phyloP scores from a whole-genome alignment of 1,140 invertebrate species.

The Paramacrobiotus metropolitanus region DNA sequence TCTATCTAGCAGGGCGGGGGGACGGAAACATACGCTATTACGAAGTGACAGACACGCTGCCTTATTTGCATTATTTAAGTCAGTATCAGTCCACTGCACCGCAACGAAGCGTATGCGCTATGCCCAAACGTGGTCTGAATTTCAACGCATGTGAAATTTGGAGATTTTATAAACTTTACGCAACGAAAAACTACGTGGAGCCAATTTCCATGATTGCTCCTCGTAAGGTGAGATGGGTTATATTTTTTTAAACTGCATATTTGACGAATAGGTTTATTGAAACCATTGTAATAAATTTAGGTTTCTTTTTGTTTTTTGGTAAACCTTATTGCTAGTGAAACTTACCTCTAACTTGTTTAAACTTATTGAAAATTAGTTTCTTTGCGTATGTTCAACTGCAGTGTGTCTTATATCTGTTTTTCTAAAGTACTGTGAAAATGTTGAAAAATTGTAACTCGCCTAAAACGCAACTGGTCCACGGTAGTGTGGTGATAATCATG shows the following conservation, averaged over 20 bases:
- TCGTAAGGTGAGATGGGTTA: slow-evolving; percentile 34
- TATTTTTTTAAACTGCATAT: not conserved
- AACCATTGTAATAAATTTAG: no score
- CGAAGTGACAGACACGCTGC: slow-evolving; percentile 58
- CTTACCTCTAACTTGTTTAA: no score
- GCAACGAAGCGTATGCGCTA: slow-evolving; percentile 62
- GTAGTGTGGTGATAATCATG: no score
- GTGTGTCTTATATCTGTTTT: no score
- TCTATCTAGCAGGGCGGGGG: slow-evolving; percentile 57
- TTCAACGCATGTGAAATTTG: slow-evolving; percentile 56
- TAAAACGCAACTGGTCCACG: no score
- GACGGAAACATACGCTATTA: slow-evolving; percentile 86
- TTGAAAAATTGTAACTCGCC: no score
- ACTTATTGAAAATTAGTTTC: no score
- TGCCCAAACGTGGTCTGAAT: slow-evolving; percentile 76
- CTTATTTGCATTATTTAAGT: slow-evolving; percentile 65
- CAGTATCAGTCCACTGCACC: slow-evolving; percentile 72
- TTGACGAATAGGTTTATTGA: not conserved
- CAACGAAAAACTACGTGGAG: slow-evolving; percentile 57
- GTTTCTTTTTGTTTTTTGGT: no score
- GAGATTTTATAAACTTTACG: slow-evolving; percentile 75
- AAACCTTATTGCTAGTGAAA: no score
- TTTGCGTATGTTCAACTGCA: no score
- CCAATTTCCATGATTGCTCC: slow-evolving; percentile 85
- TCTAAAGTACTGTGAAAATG: no score